Conservation (phyloP, 1,140 invertebrate species). For the Archegozetes longisetosus region DNA sequence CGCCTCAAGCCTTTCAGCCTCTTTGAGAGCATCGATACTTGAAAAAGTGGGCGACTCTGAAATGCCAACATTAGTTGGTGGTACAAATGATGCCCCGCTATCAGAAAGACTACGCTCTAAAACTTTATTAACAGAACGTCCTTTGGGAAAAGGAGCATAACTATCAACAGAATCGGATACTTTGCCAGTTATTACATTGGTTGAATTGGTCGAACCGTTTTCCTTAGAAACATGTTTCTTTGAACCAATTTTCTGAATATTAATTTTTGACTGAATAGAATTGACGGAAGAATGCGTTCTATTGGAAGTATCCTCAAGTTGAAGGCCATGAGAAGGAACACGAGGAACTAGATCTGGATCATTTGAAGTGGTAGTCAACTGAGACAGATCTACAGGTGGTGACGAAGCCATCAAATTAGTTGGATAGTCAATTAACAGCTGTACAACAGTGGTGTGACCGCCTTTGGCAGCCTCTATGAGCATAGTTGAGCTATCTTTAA, state of each 20-base stretch:
- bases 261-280: not conserved
- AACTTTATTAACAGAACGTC: not conserved
- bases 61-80: not conserved
- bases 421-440: slow-evolving; percentile 83
- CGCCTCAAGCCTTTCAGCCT: slow-evolving; percentile 28
- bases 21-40: slow-evolving; percentile 25
- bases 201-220: not conserved
- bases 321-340: slow-evolving; percentile 19
- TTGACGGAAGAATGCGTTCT: not conserved
- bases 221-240: not conserved
- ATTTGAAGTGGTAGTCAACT: slow-evolving; percentile 20
- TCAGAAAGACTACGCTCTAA: slow-evolving; percentile 10
- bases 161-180: not conserved
- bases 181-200: not conserved
- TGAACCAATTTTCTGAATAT: not conserved
- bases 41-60: slow-evolving; percentile 15
- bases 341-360: slow-evolving; percentile 8
- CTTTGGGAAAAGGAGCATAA: slow-evolving; percentile 10
- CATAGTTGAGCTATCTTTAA: slow-evolving; percentile 94
- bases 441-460: slow-evolving; percentile 86
- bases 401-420: slow-evolving; percentile 47
- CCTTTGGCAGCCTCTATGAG: slow-evolving; percentile 95
- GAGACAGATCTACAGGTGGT: slow-evolving; percentile 29
- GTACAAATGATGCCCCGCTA: slow-evolving; percentile 5
- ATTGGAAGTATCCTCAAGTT: slow-evolving; percentile 1